A percentile compares a stretch with the other conserved stretches of the same genome.
phyloP scores from a whole-genome alignment of 2,113 vertebrate species.

The Neomonachus schauinslandi region DNA sequence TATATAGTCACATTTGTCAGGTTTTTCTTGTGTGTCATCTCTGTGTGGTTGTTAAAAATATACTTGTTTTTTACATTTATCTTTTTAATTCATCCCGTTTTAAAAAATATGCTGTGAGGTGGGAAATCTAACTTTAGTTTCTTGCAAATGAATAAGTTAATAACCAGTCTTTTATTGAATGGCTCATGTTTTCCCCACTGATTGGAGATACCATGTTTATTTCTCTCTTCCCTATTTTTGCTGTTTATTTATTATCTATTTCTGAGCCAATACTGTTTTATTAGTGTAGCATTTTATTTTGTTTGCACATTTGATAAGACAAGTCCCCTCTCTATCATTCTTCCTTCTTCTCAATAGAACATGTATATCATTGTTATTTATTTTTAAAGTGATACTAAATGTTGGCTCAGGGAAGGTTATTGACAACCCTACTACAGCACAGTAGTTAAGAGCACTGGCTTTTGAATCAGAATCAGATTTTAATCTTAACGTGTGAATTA shows the following conservation, averaged over 20 bases:
- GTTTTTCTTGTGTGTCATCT: neutral
- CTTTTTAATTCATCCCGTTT: neutral
- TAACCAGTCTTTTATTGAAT: neutral
- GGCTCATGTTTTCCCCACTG: neutral
- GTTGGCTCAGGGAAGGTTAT: neutral
- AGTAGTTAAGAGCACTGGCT: slow-evolving; percentile 25
- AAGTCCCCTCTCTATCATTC: neutral
- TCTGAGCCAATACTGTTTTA: neutral
- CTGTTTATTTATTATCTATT: neutral
- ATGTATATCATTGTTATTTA: neutral
- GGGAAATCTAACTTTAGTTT: slow-evolving; percentile 7
- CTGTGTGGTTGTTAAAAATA: neutral
- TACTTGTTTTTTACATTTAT: neutral
- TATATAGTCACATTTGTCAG: neutral
- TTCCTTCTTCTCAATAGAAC: neutral
- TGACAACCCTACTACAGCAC: neutral
- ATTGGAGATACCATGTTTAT: neutral
- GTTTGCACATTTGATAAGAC: neutral
- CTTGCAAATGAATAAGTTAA: neutral
- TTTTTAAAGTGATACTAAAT: slow-evolving; percentile 12
- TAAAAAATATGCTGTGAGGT: neutral
- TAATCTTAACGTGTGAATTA: neutral
- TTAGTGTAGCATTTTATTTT: slow-evolving; percentile 33
- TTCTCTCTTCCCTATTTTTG: neutral
- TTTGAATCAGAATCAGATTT: slow-evolving; percentile 47